phyloP scores from a whole-genome alignment of 2,797 vertebrate genomes.

The Fringilla coelebs region DNA sequence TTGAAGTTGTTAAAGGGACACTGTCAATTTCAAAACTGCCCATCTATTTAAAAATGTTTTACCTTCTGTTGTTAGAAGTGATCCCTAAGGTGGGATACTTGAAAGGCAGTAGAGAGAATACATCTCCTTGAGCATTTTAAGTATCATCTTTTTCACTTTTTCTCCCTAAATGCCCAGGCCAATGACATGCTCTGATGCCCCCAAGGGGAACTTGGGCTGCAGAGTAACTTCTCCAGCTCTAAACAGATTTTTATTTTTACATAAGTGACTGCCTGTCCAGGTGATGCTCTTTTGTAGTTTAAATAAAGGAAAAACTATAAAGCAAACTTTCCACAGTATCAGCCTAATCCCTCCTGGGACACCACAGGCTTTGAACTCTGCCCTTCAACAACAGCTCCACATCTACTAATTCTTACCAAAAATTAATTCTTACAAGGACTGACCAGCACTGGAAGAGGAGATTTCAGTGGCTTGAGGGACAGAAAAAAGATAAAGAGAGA shows the following conservation, averaged over 20 bases:
- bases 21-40: neutral
- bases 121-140: neutral
- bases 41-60: neutral
- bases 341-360: neutral
- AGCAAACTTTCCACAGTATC: neutral
- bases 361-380: neutral
- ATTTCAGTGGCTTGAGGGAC: neutral
- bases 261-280: neutral
- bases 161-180: neutral
- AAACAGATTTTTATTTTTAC: neutral
- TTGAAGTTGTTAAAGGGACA: constrained; percentile 12
- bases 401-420: neutral
- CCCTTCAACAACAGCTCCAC: neutral
- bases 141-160: neutral
- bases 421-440: neutral
- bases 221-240: neutral
- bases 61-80: constrained; percentile 34
- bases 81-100: neutral
- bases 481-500: neutral
- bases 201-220: neutral
- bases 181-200: neutral
- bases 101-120: neutral
- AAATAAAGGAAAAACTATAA: neutral
- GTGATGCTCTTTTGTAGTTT: neutral
- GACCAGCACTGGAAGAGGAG: neutral